These are phyloP conservation scores for Andrena trimmerana DNA, from an alignment of 2,888 invertebrate species.

Conservation along the genomic window DNA sequence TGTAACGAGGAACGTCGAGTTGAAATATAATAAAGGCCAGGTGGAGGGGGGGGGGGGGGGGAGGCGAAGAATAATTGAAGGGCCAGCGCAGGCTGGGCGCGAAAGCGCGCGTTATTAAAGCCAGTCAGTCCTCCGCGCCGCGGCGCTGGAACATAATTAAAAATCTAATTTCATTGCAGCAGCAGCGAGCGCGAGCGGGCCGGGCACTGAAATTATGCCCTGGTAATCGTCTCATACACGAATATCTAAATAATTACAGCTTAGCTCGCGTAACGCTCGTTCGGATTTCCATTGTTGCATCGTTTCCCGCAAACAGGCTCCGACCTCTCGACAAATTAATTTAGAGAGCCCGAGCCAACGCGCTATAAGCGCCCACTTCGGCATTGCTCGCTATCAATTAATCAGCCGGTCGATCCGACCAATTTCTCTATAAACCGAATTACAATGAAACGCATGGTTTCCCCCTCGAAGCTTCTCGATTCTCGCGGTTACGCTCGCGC, in stretches of 20 bases:
- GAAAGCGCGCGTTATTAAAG: slow-evolving; percentile 62
- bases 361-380: too few relatives aligned
- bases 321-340: slow-evolving; percentile 20
- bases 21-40: slow-evolving; percentile 63
- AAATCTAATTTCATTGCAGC: slow-evolving; percentile 63
- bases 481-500: too few relatives aligned
- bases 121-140: slow-evolving; percentile 39
- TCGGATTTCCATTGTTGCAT: slow-evolving; percentile 42
- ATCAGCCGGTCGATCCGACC: background rate
- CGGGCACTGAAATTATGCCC: slow-evolving; percentile 44
- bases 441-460: too few relatives aligned
- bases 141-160: slow-evolving; percentile 53
- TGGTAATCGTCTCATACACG: slow-evolving; percentile 49
- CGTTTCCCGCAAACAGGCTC: slow-evolving; percentile 25
- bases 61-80: slow-evolving; percentile 67
- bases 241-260: slow-evolving; percentile 50
- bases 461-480: too few relatives aligned
- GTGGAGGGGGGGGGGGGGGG: background rate
- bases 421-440: background rate
- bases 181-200: background rate
- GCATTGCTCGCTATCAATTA: too few relatives aligned
- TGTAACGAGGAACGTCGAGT: slow-evolving; percentile 56
- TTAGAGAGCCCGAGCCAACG: background rate
- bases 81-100: slow-evolving; percentile 34
- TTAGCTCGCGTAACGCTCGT: background rate